These are phyloP conservation scores for Saccostrea echinata DNA, from an alignment of 1,140 invertebrate genomes.

Conservation along the genomic window DNA sequence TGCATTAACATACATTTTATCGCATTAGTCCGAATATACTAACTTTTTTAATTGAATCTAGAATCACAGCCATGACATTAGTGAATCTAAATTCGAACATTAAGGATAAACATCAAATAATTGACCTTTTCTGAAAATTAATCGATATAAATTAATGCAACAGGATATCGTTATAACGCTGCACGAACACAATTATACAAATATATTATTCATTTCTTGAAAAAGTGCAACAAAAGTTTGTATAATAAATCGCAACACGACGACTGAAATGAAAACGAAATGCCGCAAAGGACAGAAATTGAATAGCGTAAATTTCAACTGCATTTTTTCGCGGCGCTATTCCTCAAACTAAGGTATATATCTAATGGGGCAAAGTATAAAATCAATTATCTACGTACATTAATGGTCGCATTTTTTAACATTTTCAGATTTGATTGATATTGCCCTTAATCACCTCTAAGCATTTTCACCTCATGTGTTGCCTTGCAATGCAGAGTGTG, in stretches of 20 bases:
- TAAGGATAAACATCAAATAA: not conserved
- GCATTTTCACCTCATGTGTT: too few species aligned
- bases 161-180: conserved; percentile 2
- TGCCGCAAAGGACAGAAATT: not conserved
- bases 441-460: not conserved
- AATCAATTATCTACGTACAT: too few species aligned
- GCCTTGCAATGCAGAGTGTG: too few species aligned
- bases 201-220: not conserved
- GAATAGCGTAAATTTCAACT: not conserved
- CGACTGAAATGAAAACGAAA: not conserved
- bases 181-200: not conserved
- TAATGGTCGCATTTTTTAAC: too few species aligned
- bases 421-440: not conserved
- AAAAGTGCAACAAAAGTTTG: not conserved
- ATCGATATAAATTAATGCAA: not conserved
- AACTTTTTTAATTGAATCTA: not conserved
- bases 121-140: conserved; percentile 26
- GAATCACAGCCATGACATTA: not conserved
- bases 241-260: not conserved
- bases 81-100: not conserved
- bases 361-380: not conserved
- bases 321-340: not conserved
- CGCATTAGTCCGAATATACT: not conserved
- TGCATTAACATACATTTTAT: not conserved
- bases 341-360: not conserved